A percentile compares a stretch with the other conserved stretches of the same genome.
Conservation (phyloP, 2,113 vertebrate species). For the Pseudopodoces humilis region DNA sequence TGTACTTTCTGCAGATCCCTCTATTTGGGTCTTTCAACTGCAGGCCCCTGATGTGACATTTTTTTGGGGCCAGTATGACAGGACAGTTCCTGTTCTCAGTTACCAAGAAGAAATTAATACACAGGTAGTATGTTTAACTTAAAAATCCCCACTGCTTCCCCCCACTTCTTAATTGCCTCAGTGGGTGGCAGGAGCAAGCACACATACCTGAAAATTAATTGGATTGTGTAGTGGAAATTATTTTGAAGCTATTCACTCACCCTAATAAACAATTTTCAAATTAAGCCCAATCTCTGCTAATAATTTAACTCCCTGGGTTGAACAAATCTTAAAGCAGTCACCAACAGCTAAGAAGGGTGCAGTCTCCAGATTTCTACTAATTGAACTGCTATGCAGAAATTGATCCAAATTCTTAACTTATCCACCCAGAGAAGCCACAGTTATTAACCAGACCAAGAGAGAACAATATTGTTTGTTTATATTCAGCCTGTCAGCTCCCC, state of each 20-base stretch:
- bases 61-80: neutral
- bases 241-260: conserved; percentile 65
- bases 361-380: conserved; percentile 23
- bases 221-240: conserved; percentile 51
- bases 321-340: conserved; percentile 53
- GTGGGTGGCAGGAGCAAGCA: conserved; percentile 39
- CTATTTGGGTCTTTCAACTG: neutral
- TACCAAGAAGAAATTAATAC: conserved; percentile 6
- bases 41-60: neutral
- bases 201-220: conserved; percentile 65
- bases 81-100: conserved; percentile 26
- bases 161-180: conserved; percentile 26
- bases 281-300: conserved; percentile 53
- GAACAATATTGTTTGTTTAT: conserved; percentile 3
- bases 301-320: conserved; percentile 58
- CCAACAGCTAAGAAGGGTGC: neutral
- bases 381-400: conserved; percentile 51
- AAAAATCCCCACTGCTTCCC: conserved; percentile 1
- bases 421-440: neutral
- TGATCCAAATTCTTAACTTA: conserved; percentile 14
- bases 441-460: neutral
- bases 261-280: conserved; percentile 64
- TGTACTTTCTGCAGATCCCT: neutral
- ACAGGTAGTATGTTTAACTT: neutral
- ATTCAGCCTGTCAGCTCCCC: neutral